Evolutionary conservation across 2,888 invertebrate species (phyloP), one percentile per base, ranked within the genome.

Genomic region (Acholoe squamosa): DNA sequence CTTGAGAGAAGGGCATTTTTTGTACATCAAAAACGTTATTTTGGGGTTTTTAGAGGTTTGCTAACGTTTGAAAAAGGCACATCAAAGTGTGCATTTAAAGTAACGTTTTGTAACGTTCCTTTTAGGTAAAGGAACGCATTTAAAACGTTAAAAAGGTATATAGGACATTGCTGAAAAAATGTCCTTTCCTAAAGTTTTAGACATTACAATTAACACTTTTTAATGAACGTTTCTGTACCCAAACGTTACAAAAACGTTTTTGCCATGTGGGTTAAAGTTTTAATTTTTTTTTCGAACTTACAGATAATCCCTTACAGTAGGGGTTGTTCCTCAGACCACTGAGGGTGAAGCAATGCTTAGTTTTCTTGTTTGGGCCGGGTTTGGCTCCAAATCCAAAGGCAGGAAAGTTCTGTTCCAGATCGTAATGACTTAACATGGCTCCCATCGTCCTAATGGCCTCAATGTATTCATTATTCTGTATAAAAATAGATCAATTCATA

Each of bases 371-470:
- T n/a, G 76, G 71, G 22, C 5, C 34, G 22, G 14, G 56, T 56
- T 90, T 90, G 84, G 91, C 91, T 1, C 91, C 91, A 71, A 91
- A 91, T 10, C 91, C 91, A 86, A 90, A 89, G 1, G 89, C 89
- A 31, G 54, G 25, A 61, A 90, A 51, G 12, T 80, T 61, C 34
- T 90, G 77, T 12, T 89, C 89, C n/a, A 71, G 25, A 84, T 90
- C 80, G 25, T 71, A 90, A 33, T 71, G 89, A 25, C 33, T 43
- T 33, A 91, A 51, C n/a, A 89, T 77, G 19, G 28, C 31, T 0
- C 89, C 91, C 67, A 91, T 28, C 0, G 90, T 43, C 54, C 52
- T 77, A 16, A 91, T 89, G 43, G 89, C 90, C 52, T 89, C 89
- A 0, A 84, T 67, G 84, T 91, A 91, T 52, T 90, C 56, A 52